A percentile compares a stretch with the other conserved stretches of the same genome.
Conservation (phyloP, 2,797 vertebrate genomes). For the Siniperca undulata region DNA sequence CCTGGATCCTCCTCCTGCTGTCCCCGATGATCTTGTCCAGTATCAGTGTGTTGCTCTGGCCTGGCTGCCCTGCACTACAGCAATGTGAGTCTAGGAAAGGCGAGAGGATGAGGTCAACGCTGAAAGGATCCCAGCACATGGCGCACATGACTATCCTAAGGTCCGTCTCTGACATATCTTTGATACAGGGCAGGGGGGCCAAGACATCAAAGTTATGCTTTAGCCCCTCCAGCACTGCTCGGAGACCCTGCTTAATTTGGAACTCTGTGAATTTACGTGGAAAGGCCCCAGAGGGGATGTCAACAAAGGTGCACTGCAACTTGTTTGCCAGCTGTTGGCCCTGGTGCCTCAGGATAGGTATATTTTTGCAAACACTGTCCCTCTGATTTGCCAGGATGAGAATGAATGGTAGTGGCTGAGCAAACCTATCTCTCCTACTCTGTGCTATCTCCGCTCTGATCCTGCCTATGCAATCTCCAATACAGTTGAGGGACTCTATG, state of each 20-base stretch:
- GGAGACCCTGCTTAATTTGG: constrained; percentile 96
- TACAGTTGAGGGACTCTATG: constrained; percentile 96
- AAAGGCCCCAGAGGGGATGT: constrained; percentile 93
- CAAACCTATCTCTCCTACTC: constrained; percentile 93
- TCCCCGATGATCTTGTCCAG: constrained; percentile 99
- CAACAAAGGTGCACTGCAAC: constrained; percentile 98
- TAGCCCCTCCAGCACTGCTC: constrained; percentile 94
- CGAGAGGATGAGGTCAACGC: constrained; percentile 98
- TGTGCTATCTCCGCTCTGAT: constrained; percentile 94
- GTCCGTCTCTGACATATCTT: constrained; percentile 97
- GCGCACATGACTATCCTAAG: constrained; percentile 99
- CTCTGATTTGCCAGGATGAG: constrained; percentile 97
- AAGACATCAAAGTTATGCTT: constrained; percentile 96
- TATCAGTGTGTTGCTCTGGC: constrained; percentile 95
- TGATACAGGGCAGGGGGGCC: constrained; percentile 93
- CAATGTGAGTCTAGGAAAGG: constrained; percentile 98
- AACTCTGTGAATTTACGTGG: constrained; percentile 97
- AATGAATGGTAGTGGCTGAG: constrained; percentile 94
- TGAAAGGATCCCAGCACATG: constrained; percentile 99
- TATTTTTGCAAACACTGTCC: constrained; percentile 94
- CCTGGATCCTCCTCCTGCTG: constrained; percentile 95
- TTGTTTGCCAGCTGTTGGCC: constrained; percentile 99
- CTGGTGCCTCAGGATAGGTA: constrained; percentile 97
- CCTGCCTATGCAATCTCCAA: constrained; percentile 96
- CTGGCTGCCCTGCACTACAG: constrained; percentile 96